Evolutionary conservation across 2,888 invertebrate species (phyloP), one percentile per base, ranked within the genome.

Genomic region (Cybosia mesomella): DNA sequence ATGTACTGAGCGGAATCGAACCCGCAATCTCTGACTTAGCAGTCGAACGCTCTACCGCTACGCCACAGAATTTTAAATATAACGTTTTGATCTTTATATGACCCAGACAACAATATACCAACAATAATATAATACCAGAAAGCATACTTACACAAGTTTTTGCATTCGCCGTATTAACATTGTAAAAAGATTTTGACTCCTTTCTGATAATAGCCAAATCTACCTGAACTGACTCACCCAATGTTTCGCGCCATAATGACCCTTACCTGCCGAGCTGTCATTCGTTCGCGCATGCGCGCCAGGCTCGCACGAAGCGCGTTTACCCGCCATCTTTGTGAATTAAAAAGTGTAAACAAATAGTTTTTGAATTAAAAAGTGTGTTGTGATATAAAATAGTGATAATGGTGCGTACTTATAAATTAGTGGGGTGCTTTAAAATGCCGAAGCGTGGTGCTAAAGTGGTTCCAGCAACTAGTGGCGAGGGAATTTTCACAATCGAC

Each of bases 251-350:
- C 83, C 87, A 83, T 85, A 85, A 88, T 89, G 87, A 88, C 89
- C 88, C 81, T 88, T 89, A 89, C 89, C 87, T 91, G 91, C 91
- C 92, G 91, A 89, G 73, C 87, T 91, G 91, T 92, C 92, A 92
- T 90, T 92, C 91, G 85, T 76, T 77, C 84, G 87, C 85, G 88
- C 82, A 80, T 80, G 79, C 82, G 78, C 75, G 86, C 85, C 88
- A 86, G 84, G 85, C 71, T 86, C 92, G 92, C 93, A 93, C 92
- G 93, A 76, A 61, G 39, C 71, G 68, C 68, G 77, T 74, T 66
- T 70, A 68, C 58, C 80, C 79, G 79, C 83, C 83, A 77, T 79
- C 67, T 82, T 82, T 69, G 43, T 66, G 55, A 67, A 49, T 67
- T 70, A 55, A 67, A 64, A 68, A 77, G 81, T 75, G 77, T 78